Percentiles rank a stretch among this genome's conserved stretches.
Evolutionary conservation across 2,113 vertebrate genomes (phyloP).

Genomic region (Callospermophilus lateralis): DNA sequence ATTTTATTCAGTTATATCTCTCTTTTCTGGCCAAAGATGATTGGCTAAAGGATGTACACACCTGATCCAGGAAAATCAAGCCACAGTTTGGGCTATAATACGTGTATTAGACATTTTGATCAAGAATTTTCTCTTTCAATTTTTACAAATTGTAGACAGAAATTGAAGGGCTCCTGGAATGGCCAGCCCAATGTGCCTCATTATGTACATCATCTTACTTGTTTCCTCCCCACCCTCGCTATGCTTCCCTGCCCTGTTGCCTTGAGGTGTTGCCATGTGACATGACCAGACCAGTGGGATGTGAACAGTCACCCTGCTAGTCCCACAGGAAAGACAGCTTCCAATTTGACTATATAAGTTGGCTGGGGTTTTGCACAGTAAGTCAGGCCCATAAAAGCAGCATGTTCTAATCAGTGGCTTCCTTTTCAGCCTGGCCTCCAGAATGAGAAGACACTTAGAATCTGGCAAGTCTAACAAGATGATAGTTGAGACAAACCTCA

Average conservation of each 20-base stretch:
- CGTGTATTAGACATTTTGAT: background rate
- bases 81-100: background rate
- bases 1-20: background rate
- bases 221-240: background rate
- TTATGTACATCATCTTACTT: background rate
- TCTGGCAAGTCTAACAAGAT: background rate
- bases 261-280: background rate
- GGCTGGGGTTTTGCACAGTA: background rate
- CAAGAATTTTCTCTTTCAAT: background rate
- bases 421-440: background rate
- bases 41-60: background rate
- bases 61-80: background rate
- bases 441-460: background rate
- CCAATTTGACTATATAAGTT: background rate
- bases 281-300: background rate
- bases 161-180: background rate
- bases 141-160: background rate
- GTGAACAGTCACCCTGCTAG: background rate
- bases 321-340: background rate
- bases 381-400: background rate
- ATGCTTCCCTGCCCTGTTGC: background rate
- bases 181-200: background rate
- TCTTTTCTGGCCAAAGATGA: background rate
- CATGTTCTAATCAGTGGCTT: background rate
- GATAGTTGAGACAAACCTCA: background rate